Evolutionary conservation across 1,140 invertebrate genomes (phyloP).

Genomic region (Micrasema minimum): DNA sequence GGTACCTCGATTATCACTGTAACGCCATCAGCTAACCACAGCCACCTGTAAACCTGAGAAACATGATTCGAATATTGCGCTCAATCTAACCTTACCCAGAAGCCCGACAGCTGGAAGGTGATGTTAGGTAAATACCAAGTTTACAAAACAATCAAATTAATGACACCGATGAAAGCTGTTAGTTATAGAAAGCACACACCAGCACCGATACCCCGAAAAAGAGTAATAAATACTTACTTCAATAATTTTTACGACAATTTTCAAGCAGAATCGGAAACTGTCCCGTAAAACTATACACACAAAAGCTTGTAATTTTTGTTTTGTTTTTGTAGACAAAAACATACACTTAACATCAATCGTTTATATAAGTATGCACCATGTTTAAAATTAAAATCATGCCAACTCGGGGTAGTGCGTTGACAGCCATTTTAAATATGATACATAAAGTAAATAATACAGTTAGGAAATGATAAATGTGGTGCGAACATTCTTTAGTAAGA

Average conservation of each 20-base stretch:
- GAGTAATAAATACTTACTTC: too few species aligned
- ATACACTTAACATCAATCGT: constrained; percentile 10
- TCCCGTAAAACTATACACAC: constrained; percentile 6
- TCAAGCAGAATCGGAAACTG: too few species aligned
- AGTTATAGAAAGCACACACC: too few species aligned
- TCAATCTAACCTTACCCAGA: constrained; percentile 2
- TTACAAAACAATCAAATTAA: too few species aligned
- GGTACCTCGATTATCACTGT: neutral
- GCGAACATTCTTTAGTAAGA: constrained; percentile 1
- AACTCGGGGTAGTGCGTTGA: neutral
- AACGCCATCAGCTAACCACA: neutral
- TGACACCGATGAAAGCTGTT: neutral
- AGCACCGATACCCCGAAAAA: too few species aligned
- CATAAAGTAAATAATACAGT: neutral
- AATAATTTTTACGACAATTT: too few species aligned
- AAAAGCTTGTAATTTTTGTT: too few species aligned
- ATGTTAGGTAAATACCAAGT: neutral
- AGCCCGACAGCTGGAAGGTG: constrained; percentile 6
- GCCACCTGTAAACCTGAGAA: neutral
- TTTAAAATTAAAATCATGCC: constrained; percentile 1
- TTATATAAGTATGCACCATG: constrained; percentile 13
- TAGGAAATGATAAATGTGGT: constrained; percentile 9
- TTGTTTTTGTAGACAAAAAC: too few species aligned
- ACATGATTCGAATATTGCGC: neutral
- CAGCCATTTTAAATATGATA: constrained; percentile 11